Base-by-base conservation (phyloP, 2,113 vertebrate species). In the Bubo blakistoni region DNA sequence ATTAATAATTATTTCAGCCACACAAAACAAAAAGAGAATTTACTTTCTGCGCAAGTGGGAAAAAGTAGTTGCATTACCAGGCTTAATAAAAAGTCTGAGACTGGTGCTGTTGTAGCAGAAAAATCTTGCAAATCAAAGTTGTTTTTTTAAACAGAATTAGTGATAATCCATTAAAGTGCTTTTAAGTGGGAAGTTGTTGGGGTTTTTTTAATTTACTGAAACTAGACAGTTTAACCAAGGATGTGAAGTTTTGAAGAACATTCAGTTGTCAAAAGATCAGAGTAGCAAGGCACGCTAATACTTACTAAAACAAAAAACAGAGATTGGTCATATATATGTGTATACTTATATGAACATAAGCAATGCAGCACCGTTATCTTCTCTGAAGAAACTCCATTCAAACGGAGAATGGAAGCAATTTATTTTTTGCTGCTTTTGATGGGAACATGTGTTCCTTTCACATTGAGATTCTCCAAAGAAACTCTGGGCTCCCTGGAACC, bases 351-450 rank as follows among this genome's bases (percentile, higher is more conserved):
- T 1, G 29, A 88, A 93, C 62, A 62, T 9, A 61, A 92, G 94
- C 94, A 76, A 86, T 32, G 90, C 94, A 98, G 98, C 98, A 98
- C 98, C 97, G 90, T 87, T 66, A 59, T 88, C 82, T 95, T 91
- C 95, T 97, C 87, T 81, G 72, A 78, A 94, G 84, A 84, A 44
- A 7, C 61, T 79, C 88, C 89, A 86, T n/a, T 59, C 62, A 77
- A 22, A 79, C 34, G 51, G 90, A 79, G 88, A 86, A 51, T 4
- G 14, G 78, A 97, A 81, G 65, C 46, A 61, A 92, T 97, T 98
- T 98, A 96, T 95, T 96, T 97, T 92, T 90, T 98, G 98, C 62
- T 98, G 94, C 96, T 98, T 96, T 96, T 97, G 76, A 97, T 90
- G 93, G 96, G 94, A 13, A 98, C 78, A 29, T 82, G 95, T 8